A percentile compares a stretch with the other conserved stretches of the same genome.
Evolutionary conservation across 2,888 invertebrate species (phyloP).

Genomic region (Nomada fucata): DNA sequence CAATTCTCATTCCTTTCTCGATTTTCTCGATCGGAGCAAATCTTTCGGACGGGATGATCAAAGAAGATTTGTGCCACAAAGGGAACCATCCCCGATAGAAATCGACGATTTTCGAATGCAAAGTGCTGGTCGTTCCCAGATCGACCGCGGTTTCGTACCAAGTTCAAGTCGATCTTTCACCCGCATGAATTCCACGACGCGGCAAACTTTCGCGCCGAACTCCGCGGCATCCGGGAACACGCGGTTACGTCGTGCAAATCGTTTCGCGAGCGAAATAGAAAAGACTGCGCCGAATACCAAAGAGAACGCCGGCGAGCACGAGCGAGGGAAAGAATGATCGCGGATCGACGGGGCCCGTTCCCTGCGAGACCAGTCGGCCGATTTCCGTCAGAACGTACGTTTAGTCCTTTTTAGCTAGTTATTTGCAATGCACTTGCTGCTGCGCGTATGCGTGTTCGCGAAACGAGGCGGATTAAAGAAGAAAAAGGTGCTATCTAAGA

Average conservation of each 20-base stretch:
- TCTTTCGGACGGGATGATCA: no score
- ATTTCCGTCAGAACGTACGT: constrained; percentile 41
- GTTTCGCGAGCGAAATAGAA: background rate
- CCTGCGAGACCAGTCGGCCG: constrained; percentile 54
- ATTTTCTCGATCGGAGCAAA: no score
- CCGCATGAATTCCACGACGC: constrained; percentile 13
- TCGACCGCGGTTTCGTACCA: constrained; percentile 39
- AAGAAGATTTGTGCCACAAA: background rate
- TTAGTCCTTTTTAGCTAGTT: constrained; percentile 65
- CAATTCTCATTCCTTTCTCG: no score
- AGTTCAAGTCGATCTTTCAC: constrained; percentile 39
- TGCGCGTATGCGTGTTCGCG: constrained; percentile 60
- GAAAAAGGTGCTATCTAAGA: constrained; percentile 80
- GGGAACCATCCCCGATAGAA: background rate
- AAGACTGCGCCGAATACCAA: background rate
- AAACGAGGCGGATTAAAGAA: constrained; percentile 75
- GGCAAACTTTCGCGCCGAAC: background rate
- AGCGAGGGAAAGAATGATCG: background rate
- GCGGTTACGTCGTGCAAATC: constrained; percentile 4
- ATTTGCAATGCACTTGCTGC: constrained; percentile 62
- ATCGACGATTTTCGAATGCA: background rate
- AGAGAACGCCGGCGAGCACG: constrained; percentile 3
- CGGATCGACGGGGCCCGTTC: background rate
- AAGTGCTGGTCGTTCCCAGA: constrained; percentile 20
- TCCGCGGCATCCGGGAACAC: constrained; percentile 6